Percentiles rank a stretch among this genome's conserved stretches.
Conservation (phyloP, 2,113 vertebrate genomes). For the Engraulis encrasicolus region DNA sequence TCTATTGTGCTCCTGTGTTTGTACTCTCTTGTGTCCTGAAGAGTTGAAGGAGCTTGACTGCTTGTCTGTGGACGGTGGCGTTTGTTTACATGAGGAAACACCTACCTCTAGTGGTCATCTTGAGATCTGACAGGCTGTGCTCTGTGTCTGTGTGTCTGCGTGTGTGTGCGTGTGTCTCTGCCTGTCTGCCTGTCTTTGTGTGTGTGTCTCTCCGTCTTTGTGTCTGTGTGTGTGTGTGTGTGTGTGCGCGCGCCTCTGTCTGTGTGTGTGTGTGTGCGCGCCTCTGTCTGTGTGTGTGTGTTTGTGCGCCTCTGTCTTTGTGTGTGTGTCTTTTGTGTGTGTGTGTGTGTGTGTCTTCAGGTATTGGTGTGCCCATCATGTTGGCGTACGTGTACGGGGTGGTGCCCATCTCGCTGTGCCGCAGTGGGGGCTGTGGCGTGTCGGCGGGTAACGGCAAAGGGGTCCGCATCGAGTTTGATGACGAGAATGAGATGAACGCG, state of each 20-base stretch:
- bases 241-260: background rate
- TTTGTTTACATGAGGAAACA: background rate
- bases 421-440: constrained; percentile 96
- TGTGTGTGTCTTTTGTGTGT: background rate
- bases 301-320: no score
- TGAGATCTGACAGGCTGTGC: background rate
- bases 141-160: constrained; percentile 1
- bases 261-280: constrained; percentile 2
- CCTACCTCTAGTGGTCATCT: background rate
- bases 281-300: no score
- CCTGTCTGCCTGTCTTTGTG: no score
- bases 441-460: constrained; percentile 97
- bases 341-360: constrained; percentile 62
- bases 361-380: constrained; percentile 98
- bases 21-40: background rate
- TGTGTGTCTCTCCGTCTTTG: no score
- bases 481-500: constrained; percentile 95
- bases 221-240: no score
- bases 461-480: constrained; percentile 97
- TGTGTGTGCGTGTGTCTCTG: background rate
- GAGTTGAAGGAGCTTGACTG: background rate
- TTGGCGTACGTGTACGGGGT: constrained; percentile 97
- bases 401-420: constrained; percentile 96
- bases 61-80: background rate
- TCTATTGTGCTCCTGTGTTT: background rate